Percentiles rank a stretch among this genome's conserved stretches.
Evolutionary conservation across 2,797 vertebrate genomes (phyloP).

Genomic region (Semotilus atromaculatus): DNA sequence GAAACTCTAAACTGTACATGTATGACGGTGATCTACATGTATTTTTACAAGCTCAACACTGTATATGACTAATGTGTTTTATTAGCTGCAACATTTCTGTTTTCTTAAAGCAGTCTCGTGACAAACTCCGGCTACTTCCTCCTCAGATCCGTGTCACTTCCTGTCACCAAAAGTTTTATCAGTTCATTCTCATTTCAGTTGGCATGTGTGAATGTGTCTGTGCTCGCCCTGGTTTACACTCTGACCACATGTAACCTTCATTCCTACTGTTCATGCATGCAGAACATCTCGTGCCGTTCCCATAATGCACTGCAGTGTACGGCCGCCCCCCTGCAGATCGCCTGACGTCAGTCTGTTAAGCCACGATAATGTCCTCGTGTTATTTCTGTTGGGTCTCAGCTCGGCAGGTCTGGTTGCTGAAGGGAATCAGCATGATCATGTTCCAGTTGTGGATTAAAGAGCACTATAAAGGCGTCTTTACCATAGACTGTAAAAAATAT

Average conservation of each 20-base stretch:
- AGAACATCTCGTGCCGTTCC: background rate
- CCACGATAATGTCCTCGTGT: background rate
- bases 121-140: conserved; percentile 71
- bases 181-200: too few relatives aligned
- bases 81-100: background rate
- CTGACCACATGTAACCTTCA: conserved; percentile 5
- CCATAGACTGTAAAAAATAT: too few relatives aligned
- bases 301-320: background rate
- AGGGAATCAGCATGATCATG: background rate
- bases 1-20: too few relatives aligned
- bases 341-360: conserved; percentile 38
- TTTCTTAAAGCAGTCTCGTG: background rate
- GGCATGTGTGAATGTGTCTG: background rate
- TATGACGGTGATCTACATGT: too few relatives aligned
- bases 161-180: background rate
- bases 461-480: too few relatives aligned
- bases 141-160: conserved; percentile 69
- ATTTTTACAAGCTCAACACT: too few relatives aligned
- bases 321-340: background rate
- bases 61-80: background rate
- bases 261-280: background rate
- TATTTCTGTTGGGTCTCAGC: too few relatives aligned
- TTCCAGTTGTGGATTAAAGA: too few relatives aligned
- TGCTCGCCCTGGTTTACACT: conserved; percentile 2
- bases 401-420: too few relatives aligned